Conservation (phyloP, 2,113 vertebrate species). For the Polypterus senegalus region DNA sequence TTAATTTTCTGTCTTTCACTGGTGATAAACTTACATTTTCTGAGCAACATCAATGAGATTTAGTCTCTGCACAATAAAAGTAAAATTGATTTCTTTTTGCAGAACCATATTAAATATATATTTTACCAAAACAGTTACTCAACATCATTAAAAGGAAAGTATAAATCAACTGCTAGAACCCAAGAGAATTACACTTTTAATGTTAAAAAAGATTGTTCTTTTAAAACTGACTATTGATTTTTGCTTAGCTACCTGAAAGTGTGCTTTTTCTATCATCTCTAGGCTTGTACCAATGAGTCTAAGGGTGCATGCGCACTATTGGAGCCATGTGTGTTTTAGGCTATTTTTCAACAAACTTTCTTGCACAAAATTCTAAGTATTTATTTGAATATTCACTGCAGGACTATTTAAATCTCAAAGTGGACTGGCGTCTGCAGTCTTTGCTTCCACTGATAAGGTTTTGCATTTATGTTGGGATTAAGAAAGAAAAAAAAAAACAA, state of each 20-base stretch:
- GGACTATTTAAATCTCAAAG: conserved; percentile 34
- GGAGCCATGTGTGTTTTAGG: no score
- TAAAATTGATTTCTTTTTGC: neutral
- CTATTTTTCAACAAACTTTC: no score
- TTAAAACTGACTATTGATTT: neutral
- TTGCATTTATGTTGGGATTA: conserved; percentile 35
- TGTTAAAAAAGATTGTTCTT: neutral
- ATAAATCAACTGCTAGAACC: neutral
- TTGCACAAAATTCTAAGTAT: conserved; percentile 7
- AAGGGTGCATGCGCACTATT: no score
- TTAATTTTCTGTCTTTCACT: neutral
- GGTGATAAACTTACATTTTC: neutral
- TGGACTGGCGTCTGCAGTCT: conserved; percentile 35
- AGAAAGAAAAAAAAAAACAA: no score
- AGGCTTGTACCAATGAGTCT: no score
- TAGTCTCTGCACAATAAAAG: neutral
- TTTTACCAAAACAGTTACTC: no score
- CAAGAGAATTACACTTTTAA: neutral
- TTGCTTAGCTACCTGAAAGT: neutral
- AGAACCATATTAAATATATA: no score
- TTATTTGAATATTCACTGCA: conserved; percentile 40
- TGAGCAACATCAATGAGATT: neutral
- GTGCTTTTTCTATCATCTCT: neutral
- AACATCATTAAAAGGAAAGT: neutral
- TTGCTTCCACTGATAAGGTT: conserved; percentile 24